These are phyloP conservation scores for Drosophila longiperda DNA, from an alignment of 2,888 invertebrate genomes.

Conservation along the genomic window DNA sequence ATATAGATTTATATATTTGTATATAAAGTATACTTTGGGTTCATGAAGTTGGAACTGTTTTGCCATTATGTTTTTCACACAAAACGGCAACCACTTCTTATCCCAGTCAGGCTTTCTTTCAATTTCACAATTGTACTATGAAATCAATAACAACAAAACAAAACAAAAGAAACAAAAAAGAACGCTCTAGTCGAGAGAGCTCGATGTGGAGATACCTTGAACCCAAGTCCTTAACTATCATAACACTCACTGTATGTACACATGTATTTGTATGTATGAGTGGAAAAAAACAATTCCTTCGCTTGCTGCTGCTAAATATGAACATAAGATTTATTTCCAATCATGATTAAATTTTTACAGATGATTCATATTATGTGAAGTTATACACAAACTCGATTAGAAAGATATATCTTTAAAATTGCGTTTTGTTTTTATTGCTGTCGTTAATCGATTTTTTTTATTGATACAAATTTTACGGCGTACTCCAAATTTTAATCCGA, in stretches of 20 bases:
- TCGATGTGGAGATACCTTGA: neutral
- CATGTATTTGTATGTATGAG: neutral
- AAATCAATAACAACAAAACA: constrained; percentile 14
- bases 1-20: constrained; percentile 27
- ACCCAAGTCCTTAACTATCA: neutral
- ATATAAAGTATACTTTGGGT: constrained; percentile 32
- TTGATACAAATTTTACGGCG: neutral
- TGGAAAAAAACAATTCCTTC: neutral
- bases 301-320: neutral
- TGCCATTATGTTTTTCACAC: constrained; percentile 7
- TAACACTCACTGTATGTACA: neutral
- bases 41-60: constrained; percentile 2
- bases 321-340: neutral
- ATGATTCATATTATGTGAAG: constrained; percentile 1
- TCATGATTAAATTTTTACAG: neutral
- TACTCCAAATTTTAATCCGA: neutral
- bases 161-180: constrained; percentile 1
- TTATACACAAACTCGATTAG: neutral
- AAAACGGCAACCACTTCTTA: constrained; percentile 23
- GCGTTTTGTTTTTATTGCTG: neutral
- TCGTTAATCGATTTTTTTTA: neutral
- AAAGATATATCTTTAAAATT: constrained; percentile 2
- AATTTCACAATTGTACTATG: constrained; percentile 47
- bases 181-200: neutral
- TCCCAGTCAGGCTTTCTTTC: constrained; percentile 11